Conservation (phyloP, 1,140 invertebrate species). For the Ceratitis capitata region DNA sequence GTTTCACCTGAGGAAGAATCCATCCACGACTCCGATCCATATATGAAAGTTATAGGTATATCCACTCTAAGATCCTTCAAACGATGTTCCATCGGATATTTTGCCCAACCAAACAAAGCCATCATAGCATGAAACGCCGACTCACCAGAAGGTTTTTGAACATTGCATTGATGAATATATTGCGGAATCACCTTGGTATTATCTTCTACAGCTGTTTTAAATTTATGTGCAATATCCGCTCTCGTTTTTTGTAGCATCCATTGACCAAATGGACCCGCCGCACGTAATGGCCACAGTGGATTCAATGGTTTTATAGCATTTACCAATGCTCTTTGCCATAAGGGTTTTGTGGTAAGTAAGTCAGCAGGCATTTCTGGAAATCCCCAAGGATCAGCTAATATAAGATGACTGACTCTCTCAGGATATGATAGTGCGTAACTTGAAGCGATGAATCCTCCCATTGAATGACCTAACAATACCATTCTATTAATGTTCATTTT, state of each 20-base stretch:
- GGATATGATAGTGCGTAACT: conserved; percentile 89
- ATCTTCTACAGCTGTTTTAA: conserved; percentile 75
- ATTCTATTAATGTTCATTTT: conserved; percentile 90
- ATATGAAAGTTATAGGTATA: conserved; percentile 90
- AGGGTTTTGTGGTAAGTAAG: conserved; percentile 71
- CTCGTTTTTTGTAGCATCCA: conserved; percentile 85
- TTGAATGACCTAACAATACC: conserved; percentile 92
- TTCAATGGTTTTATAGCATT: conserved; percentile 86
- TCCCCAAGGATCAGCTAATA: conserved; percentile 98
- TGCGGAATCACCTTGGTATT: conserved; percentile 82
- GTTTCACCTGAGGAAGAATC: conserved; percentile 84
- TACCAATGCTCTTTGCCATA: conserved; percentile 82
- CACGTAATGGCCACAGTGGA: conserved; percentile 88
- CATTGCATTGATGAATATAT: conserved; percentile 97
- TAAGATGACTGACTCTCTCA: conserved; percentile 85
- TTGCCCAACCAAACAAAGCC: conserved; percentile 93
- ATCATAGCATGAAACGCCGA: conserved; percentile 93
- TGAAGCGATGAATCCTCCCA: conserved; percentile 92
- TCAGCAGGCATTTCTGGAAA: conserved; percentile 82
- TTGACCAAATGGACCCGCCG: conserved; percentile 89
- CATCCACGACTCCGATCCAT: conserved; percentile 93
- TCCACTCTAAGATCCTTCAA: conserved; percentile 75
- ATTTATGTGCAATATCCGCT: conserved; percentile 90
- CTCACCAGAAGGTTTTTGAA: conserved; percentile 92
- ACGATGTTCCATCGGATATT: conserved; percentile 90